These are phyloP conservation scores for Sebastes alutus DNA, from an alignment of 2,797 vertebrate species.

Conservation along the genomic window DNA sequence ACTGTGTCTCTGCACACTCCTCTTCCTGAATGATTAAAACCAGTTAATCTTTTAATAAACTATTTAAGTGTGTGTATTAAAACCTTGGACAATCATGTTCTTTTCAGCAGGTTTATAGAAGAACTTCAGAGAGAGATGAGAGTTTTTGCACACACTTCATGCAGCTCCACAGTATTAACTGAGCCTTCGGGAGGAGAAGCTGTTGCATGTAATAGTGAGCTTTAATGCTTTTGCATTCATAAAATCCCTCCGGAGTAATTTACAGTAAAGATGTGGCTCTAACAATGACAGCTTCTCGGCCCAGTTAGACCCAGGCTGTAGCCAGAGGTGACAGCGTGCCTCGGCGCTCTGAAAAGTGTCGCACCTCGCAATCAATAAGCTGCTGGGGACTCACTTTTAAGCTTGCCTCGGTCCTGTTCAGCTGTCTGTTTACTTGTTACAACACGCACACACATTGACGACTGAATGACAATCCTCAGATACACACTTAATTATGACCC, in stretches of 20 bases:
- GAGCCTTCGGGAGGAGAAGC: neutral
- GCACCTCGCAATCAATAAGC: conserved; percentile 14
- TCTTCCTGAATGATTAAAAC: neutral
- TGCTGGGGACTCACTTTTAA: conserved; percentile 1
- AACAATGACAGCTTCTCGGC: conserved; percentile 1
- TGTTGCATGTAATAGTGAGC: neutral
- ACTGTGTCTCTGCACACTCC: neutral
- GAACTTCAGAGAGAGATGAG: neutral
- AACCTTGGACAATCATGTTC: neutral
- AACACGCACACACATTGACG: neutral
- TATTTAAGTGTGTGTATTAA: neutral
- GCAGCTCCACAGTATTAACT: neutral
- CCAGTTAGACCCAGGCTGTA: neutral
- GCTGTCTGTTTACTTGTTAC: neutral
- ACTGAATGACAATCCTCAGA: neutral
- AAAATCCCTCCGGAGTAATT: conserved; percentile 5
- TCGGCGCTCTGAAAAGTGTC: neutral
- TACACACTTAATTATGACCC: neutral
- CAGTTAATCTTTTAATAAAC: neutral
- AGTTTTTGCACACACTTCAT: neutral
- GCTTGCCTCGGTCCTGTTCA: neutral
- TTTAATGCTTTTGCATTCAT: conserved; percentile 5
- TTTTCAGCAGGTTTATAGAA: neutral
- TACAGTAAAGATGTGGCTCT: neutral
- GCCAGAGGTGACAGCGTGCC: neutral